A percentile compares a stretch with the other conserved stretches of the same genome.
Evolutionary conservation across 2,888 invertebrate genomes (phyloP).

Genomic region (Cerastis leucographa): DNA sequence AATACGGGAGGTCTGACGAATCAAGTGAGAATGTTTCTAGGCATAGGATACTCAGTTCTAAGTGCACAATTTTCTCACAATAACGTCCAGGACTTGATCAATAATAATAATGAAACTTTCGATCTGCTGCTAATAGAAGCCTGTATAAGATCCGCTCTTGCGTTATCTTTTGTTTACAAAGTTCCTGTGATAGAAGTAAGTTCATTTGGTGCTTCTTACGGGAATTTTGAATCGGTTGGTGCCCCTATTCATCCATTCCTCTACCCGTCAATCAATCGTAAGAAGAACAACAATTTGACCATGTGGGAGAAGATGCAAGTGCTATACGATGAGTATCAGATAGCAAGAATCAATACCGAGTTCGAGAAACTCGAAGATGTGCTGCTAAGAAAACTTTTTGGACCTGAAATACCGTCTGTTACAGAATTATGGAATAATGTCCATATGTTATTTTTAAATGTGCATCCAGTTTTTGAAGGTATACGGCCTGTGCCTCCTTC

Average conservation of each 20-base stretch:
- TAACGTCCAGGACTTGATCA: slow-evolving; percentile 65
- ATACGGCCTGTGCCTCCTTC: slow-evolving; percentile 81
- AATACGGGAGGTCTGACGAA: slow-evolving; percentile 25
- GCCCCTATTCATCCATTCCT: slow-evolving; percentile 70
- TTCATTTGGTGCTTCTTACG: slow-evolving; percentile 67
- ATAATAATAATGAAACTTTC: slow-evolving; percentile 46
- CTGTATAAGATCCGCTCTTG: slow-evolving; percentile 50
- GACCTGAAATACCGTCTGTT: slow-evolving; percentile 65
- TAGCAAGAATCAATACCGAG: slow-evolving; percentile 51
- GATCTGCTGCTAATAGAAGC: slow-evolving; percentile 73
- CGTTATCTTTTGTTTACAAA: slow-evolving; percentile 57
- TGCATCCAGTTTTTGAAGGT: slow-evolving; percentile 77
- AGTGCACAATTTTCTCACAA: slow-evolving; percentile 59
- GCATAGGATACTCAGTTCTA: slow-evolving; percentile 39
- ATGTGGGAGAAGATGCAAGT: slow-evolving; percentile 72
- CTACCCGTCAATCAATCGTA: slow-evolving; percentile 62
- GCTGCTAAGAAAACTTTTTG: slow-evolving; percentile 65
- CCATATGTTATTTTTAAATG: slow-evolving; percentile 81
- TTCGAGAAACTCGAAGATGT: slow-evolving; percentile 42
- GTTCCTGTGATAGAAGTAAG: slow-evolving; percentile 72
- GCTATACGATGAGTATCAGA: slow-evolving; percentile 53
- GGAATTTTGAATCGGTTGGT: slow-evolving; percentile 65
- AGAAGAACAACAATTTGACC: slow-evolving; percentile 67
- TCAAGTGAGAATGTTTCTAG: slow-evolving; percentile 44
- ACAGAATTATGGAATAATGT: slow-evolving; percentile 68